Evolutionary conservation across 2,113 vertebrate genomes (phyloP).

Genomic region (Brienomyrus longianalis): DNA sequence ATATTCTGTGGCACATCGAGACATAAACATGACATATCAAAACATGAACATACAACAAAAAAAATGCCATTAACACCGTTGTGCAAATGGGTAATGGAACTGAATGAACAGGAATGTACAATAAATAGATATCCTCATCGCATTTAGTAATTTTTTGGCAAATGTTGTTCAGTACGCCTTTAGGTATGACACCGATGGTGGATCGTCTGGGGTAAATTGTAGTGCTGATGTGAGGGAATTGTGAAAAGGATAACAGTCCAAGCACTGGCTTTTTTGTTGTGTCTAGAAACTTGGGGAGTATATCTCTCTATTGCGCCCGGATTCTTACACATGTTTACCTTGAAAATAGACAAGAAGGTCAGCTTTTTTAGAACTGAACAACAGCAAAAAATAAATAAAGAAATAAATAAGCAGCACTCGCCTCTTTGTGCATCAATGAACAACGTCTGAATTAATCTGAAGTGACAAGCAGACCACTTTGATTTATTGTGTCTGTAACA

Average conservation of each 20-base stretch:
- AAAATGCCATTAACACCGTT: background rate
- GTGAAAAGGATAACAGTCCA: background rate
- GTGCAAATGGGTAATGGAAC: background rate
- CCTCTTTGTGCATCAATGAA: background rate
- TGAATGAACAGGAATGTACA: background rate
- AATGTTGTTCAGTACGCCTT: background rate
- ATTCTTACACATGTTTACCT: background rate
- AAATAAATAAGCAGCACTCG: background rate
- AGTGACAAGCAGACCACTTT: background rate
- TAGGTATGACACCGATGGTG: background rate
- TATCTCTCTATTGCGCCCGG: background rate
- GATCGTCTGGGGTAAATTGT: background rate
- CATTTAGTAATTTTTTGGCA: background rate
- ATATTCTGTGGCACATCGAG: background rate
- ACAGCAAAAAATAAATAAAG: background rate
- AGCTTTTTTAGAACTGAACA: background rate
- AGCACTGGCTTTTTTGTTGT: background rate
- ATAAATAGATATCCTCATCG: background rate
- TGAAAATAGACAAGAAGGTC: conserved; percentile 2
- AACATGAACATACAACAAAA: background rate
- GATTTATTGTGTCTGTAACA: background rate
- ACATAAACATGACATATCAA: background rate
- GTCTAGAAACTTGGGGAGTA: background rate
- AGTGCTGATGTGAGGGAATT: background rate
- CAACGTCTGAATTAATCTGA: background rate